phyloP scores from a whole-genome alignment of 2,113 vertebrate species.

The Dasyurus viverrinus region DNA sequence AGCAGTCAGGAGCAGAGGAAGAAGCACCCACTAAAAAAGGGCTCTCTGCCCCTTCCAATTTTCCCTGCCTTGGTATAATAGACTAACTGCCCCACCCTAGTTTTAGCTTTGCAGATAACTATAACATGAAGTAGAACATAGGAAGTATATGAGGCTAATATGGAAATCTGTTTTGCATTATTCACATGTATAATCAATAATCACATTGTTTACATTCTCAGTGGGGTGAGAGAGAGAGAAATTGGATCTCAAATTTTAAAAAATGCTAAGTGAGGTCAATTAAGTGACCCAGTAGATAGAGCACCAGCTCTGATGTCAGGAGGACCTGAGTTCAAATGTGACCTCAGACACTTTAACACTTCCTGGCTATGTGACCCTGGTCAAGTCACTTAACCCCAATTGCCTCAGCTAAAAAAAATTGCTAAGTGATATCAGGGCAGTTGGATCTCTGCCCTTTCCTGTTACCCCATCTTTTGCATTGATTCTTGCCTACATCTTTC shows the following conservation, averaged over 20 bases:
- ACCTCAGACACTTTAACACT: no score
- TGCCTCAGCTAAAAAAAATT: not conserved
- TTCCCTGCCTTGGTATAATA: not conserved
- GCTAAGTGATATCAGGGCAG: not conserved
- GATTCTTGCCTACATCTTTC: not conserved
- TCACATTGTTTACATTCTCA: not conserved
- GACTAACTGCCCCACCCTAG: not conserved
- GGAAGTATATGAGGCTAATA: not conserved
- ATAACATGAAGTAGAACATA: not conserved
- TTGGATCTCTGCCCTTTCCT: no score
- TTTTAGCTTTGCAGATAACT: not conserved
- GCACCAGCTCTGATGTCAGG: no score
- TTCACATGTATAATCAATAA: not conserved
- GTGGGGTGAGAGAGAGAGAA: not conserved
- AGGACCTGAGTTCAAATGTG: no score
- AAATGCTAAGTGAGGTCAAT: no score
- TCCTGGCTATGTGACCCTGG: no score
- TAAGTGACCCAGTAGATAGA: no score
- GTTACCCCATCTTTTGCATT: not conserved
- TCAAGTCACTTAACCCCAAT: no score
- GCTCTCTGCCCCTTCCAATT: not conserved
- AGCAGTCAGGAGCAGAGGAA: not conserved
- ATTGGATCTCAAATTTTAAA: not conserved
- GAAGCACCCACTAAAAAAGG: not conserved
- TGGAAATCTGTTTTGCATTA: not conserved